phyloP scores from a whole-genome alignment of 2,888 invertebrate species.

The Oasisia sp. region DNA sequence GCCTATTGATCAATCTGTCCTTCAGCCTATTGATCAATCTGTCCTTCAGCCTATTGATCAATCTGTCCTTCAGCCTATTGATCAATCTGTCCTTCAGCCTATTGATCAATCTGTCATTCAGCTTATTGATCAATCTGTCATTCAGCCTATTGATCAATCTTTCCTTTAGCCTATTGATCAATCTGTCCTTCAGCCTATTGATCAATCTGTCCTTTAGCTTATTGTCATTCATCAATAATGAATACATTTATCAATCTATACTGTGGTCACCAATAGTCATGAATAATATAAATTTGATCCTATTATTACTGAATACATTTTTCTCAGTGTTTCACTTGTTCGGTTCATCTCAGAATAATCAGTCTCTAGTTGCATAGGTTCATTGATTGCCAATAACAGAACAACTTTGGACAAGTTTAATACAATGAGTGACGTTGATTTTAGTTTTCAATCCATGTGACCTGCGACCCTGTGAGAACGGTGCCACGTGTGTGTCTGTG shows the following conservation, averaged over 20 bases:
- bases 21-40: too few relatives aligned
- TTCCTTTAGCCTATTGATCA: too few relatives aligned
- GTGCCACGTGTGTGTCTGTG: background rate
- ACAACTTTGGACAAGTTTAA: background rate
- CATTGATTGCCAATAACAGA: background rate
- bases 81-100: too few relatives aligned
- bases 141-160: too few relatives aligned
- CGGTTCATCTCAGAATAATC: background rate
- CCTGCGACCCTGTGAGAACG: background rate
- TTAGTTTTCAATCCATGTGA: background rate
- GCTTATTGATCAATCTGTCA: background rate
- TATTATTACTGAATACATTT: too few relatives aligned
- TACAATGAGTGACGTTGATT: background rate
- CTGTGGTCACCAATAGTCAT: too few relatives aligned
- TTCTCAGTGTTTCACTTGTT: background rate
- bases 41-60: background rate
- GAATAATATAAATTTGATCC: too few relatives aligned
- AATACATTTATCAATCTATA: too few relatives aligned
- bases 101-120: too few relatives aligned
- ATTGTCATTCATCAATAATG: too few relatives aligned
- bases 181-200: background rate
- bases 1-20: too few relatives aligned
- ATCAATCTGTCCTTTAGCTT: too few relatives aligned
- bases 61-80: background rate
- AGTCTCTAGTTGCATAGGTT: background rate